phyloP scores from a whole-genome alignment of 1,140 invertebrate species.

The Plutomurus gul region DNA sequence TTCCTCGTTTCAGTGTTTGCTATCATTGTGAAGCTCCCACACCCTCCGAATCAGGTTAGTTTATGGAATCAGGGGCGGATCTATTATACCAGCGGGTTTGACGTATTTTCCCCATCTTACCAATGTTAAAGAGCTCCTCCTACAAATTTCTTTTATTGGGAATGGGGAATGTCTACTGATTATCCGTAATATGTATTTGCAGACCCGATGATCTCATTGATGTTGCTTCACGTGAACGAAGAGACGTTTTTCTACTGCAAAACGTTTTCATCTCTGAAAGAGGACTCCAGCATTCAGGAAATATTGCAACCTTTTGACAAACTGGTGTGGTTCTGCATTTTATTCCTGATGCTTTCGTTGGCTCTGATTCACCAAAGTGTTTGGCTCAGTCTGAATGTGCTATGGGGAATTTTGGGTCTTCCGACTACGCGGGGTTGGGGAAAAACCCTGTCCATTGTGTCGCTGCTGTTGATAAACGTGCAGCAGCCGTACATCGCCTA shows the following conservation, averaged over 20 bases:
- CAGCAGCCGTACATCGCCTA: background rate
- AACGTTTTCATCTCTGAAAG: background rate
- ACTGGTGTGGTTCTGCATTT: background rate
- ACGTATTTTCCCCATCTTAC: too few species aligned
- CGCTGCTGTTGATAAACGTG: background rate
- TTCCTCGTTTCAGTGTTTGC: background rate
- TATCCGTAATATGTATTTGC: too few species aligned
- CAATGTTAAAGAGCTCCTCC: too few species aligned
- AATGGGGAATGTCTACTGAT: too few species aligned
- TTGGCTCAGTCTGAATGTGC: slow-evolving; percentile 13
- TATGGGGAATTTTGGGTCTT: slow-evolving; percentile 30
- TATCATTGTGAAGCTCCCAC: background rate
- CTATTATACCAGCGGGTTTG: too few species aligned
- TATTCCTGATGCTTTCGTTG: background rate
- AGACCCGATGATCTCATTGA: too few species aligned
- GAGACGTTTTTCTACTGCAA: slow-evolving; percentile 25
- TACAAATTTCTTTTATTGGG: too few species aligned
- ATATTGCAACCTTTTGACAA: background rate
- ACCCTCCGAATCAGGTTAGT: background rate
- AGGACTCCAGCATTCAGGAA: background rate
- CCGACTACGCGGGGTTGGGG: background rate
- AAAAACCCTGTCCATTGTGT: background rate
- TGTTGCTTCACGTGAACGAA: slow-evolving; percentile 31
- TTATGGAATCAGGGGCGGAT: too few species aligned
- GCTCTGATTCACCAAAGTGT: background rate